Conservation (phyloP, 2,113 vertebrate species). For the Pygoscelis adeliae region DNA sequence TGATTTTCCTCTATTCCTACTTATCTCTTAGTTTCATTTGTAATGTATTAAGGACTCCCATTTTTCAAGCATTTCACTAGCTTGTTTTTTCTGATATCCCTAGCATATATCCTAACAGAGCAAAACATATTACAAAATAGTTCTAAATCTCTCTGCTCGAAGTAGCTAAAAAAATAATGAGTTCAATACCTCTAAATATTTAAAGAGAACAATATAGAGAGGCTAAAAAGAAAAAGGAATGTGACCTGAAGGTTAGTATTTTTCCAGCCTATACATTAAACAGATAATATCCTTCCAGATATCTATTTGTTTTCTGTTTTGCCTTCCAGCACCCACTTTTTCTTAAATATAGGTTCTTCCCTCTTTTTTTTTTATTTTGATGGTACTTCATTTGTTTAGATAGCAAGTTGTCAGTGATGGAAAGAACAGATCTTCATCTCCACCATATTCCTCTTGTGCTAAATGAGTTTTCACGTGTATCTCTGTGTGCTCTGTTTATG, state of each 20-base stretch:
- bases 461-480: not conserved
- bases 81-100: not conserved
- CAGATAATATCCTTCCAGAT: not conserved
- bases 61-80: not conserved
- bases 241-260: not conserved
- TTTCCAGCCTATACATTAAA: not conserved
- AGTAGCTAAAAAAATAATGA: conserved; percentile 3
- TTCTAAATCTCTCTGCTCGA: not conserved
- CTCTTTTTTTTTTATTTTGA: not conserved
- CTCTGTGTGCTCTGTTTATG: not conserved
- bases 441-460: not conserved
- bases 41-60: not conserved
- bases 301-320: not conserved
- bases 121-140: not conserved
- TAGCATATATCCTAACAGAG: not conserved
- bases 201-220: not conserved
- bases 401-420: not conserved
- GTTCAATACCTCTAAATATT: not conserved
- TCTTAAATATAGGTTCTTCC: not conserved
- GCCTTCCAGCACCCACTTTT: not conserved
- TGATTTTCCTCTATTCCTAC: not conserved
- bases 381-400: not conserved
- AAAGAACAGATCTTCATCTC: not conserved
- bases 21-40: not conserved
- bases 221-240: not conserved